Base-by-base conservation (phyloP, 2,113 vertebrate species). In the Phylloscopus trochiloides region DNA sequence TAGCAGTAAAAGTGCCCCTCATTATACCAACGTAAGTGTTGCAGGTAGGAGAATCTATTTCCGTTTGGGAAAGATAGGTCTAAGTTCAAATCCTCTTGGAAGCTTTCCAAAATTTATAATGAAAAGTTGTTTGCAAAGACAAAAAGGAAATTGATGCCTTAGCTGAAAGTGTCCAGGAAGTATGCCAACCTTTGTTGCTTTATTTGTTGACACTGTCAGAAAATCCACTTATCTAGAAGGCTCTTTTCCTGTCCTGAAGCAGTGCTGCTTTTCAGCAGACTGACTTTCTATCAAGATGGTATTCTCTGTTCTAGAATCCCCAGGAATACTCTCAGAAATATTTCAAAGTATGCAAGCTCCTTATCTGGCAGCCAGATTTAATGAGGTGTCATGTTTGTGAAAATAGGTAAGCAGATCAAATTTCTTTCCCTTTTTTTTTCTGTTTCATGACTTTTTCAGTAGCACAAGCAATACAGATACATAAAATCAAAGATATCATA, bases 1-100 rank as follows among this genome's bases (percentile, higher is more conserved):
- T 34, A 94, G 31, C 28, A 74, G 43, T 67, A 58, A 51, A 95
- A 89, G 63, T 72, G 28, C 26, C n/a, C 70, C 31, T 81, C 55
- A 77, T 97, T 97, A 92, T 62, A 74, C 32, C 74, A 92, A 84
- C 59, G 63, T 83, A 43, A 88, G 10, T 43, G 19, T 29, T 81
- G 28, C 38, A 91, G 43, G 52, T 86, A 63, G 43, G 21, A 88
- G 57, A 92, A 67, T 77, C 51, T 86, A 83, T 93, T 92, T 93
- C 36, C 0, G 0, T 86, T 79, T 66, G 13, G 51, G 52, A 74
- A 80, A 82, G 58, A 34, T 13, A 79, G 17, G 24, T 88, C 29
- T 88, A 86, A 90, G 82, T 67, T 47, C 22, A 81, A 80, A 91
- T 34, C 24, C 20, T 88, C 47, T 62, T 90, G 83, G 72, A 85